Conservation (phyloP, 1,140 invertebrate genomes). For the Acromyrmex echinatior region DNA sequence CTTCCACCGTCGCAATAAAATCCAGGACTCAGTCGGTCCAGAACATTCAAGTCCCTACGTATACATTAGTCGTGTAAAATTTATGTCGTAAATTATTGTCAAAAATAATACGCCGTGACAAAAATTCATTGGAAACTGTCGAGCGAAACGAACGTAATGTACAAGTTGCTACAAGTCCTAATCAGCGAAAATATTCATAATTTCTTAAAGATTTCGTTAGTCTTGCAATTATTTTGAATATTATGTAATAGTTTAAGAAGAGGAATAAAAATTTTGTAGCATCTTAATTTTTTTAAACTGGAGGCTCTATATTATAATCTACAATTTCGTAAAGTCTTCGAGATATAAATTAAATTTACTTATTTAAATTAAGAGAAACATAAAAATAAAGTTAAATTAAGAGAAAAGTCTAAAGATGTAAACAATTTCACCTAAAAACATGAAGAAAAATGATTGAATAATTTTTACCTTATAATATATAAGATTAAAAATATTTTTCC, state of each 20-base stretch:
- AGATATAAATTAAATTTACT: neutral
- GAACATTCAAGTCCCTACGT: neutral
- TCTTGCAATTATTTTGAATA: neutral
- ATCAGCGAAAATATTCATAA: neutral
- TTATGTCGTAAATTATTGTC: slow-evolving; percentile 20
- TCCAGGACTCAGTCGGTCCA: neutral
- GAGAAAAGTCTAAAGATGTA: neutral
- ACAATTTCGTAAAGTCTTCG: neutral
- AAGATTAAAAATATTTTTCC: too few species aligned
- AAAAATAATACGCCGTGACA: slow-evolving; percentile 15
- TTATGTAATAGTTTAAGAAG: neutral
- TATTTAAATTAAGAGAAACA: too few species aligned
- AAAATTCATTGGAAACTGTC: slow-evolving; percentile 4
- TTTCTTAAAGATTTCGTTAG: neutral
- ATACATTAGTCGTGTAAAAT: neutral
- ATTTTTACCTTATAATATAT: too few species aligned
- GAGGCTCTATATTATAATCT: neutral
- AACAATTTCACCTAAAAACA: neutral
- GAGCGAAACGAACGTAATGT: neutral
- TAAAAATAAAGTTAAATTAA: too few species aligned
- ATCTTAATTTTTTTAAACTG: neutral
- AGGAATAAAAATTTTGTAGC: neutral
- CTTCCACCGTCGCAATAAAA: slow-evolving; percentile 15
- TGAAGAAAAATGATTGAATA: too few species aligned
- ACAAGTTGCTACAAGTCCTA: neutral